Base-by-base conservation (phyloP, 2,797 vertebrate genomes). In the Danio tinwini region DNA sequence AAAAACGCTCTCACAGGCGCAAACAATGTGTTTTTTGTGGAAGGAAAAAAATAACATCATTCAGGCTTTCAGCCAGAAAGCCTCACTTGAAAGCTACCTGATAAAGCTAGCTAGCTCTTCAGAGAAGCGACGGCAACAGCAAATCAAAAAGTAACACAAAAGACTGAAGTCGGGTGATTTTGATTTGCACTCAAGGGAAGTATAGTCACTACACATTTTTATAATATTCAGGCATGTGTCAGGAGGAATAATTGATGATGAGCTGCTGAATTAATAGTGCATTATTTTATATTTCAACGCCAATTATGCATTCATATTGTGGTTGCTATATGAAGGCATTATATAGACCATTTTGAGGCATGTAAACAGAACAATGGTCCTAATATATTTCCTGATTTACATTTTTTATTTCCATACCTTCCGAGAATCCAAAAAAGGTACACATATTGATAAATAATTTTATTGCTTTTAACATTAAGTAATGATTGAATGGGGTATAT, bases 1-100 rank as follows among this genome's bases (percentile, higher is more conserved):
- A 53, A 87, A 86, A 88, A 88, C 0, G 83, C 65, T 81, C 85
- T 85, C 65, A 53, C 74, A 61, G 88, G 87, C 42, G 13, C 87
- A 88, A 84, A 91, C 88, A 78, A 78, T 91, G 81, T 40, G 44
- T 58, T 74, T 78, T 58, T 40, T 83, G 70, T 67, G 40, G 37
- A 16, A 10, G 16, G 19, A 44, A 37, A 55, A 29, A 65, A 78
- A 19, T 13, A 73, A 88, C 86, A 88, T 87, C 81, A 78, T 87
- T 84, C 29, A 61, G 56, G 19, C 45, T 62, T 62, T 70, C 58
- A 78, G n/a, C 47, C 56, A 63, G 45, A 42, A 19, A 61, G 39
- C 37, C 5, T 71, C 39, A 7, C 53, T 52, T 71, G 44, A 62
- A 78, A 71, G 47, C 39, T 63, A 78, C 58, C 68, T 50, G 65